Percentiles rank a stretch among this genome's conserved stretches.
These are phyloP conservation scores for Antidorcas marsupialis DNA, from an alignment of 2,113 vertebrate species.

Conservation along the genomic window DNA sequence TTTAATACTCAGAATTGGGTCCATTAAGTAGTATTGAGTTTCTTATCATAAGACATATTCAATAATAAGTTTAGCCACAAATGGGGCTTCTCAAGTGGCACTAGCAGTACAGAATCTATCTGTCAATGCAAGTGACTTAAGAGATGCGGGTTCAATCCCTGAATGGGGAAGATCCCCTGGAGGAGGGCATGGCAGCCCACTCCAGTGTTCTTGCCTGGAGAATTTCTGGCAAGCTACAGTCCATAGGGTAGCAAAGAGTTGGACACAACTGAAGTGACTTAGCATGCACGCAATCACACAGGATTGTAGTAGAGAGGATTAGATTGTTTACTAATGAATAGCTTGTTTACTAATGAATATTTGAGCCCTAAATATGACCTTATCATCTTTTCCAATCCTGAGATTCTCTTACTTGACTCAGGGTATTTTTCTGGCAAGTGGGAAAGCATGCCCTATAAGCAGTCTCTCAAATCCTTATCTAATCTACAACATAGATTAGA, in stretches of 20 bases:
- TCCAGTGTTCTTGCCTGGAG: background rate
- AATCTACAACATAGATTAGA: background rate
- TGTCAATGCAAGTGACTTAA: background rate
- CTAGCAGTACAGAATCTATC: background rate
- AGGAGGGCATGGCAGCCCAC: background rate
- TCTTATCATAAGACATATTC: background rate
- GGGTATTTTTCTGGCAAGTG: background rate
- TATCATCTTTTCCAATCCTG: background rate
- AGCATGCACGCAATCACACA: background rate
- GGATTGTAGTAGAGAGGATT: background rate
- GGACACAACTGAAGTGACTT: background rate
- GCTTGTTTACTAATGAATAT: constrained; percentile 6
- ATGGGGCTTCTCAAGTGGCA: background rate
- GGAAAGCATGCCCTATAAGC: background rate
- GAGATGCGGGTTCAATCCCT: background rate
- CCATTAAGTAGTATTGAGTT: background rate
- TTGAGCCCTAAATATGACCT: background rate
- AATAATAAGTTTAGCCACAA: background rate
- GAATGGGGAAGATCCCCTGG: background rate
- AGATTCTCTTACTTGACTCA: background rate
- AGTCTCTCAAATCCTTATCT: background rate
- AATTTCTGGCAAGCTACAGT: background rate
- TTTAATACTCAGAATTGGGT: background rate
- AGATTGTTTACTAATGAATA: background rate
- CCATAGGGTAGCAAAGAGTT: background rate